Evolutionary conservation across 2,797 vertebrate genomes (phyloP), one percentile per base, ranked within the genome.

Genomic region (Tauraco hartlaubi): DNA sequence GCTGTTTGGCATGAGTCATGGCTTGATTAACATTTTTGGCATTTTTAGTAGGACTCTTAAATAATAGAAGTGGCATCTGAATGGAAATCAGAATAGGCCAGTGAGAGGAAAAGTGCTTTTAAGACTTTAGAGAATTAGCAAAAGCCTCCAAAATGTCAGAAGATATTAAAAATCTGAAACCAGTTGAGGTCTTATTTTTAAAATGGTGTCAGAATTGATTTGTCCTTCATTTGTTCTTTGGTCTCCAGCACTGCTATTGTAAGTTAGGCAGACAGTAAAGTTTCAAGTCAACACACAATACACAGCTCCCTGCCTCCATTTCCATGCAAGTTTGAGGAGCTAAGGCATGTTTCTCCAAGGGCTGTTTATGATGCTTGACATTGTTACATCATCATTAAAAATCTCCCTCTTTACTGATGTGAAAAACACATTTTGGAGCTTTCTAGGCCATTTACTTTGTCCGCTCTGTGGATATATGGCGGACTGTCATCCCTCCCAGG

Each of bases 371-470:
- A 37, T 85, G 94, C 83, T 94, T 95, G 93, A 95, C 91, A 5
- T 63, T 82, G 92, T 93, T 92, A 95, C 94, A 95, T 95, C 91
- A 92, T 37, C 91, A 92, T 96, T 92, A 91, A 94, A 95, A 95
- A 89, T 63, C 73, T 89, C 69, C 56, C 48, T 67, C 71, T 58
- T 68, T 64, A 13, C 61, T 93, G 88, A 96, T 96, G 93, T 67
- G 92, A 93, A 96, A 97, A 96, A 93, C 95, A 95, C 91, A 44
- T 94, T 92, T 90, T 87, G 80, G 91, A 64, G 77, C 64, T 95
- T 95, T 95, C 96, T 96, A 85, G 93, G 52, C 91, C 93, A 95
- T 96, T 97, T 92, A 94, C 56, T 96, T 92, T 90, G 87, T 77
- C 91, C 1, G 14, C 79, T 88, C 55, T 31, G 55, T 92, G 93